phyloP scores from a whole-genome alignment of 2,888 invertebrate species.

The Clepsis dumicolana region DNA sequence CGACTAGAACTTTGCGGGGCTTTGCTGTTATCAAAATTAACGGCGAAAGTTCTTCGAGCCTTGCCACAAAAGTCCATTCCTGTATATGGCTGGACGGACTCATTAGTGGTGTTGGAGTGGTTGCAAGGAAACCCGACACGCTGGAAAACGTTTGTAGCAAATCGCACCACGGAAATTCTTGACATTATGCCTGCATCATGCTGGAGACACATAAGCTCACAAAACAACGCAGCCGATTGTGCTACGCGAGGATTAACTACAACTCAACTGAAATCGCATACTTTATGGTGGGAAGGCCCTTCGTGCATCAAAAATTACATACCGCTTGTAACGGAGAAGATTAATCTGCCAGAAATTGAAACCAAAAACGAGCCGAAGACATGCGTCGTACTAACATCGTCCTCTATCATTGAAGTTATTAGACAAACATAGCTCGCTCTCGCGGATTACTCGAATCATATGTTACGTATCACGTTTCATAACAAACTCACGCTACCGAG shows the following conservation, averaged over 20 bases:
- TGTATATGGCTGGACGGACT: conserved; percentile 46
- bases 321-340: too few relatives aligned
- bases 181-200: conserved; percentile 26
- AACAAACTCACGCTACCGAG: too few relatives aligned
- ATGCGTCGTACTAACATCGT: too few relatives aligned
- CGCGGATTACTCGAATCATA: too few relatives aligned
- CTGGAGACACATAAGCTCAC: not conserved
- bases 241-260: not conserved
- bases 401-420: too few relatives aligned
- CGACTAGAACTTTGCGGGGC: not conserved
- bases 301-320: too few relatives aligned
- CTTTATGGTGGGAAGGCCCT: not conserved
- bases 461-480: too few relatives aligned
- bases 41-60: not conserved
- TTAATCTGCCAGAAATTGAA: too few relatives aligned
- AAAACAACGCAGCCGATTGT: conserved; percentile 7
- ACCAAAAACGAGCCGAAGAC: too few relatives aligned
- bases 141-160: conserved; percentile 49
- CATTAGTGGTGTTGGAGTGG: conserved; percentile 46
- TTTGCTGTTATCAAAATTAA: not conserved
- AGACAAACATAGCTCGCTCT: too few relatives aligned
- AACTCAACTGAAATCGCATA: not conserved
- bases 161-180: conserved; percentile 41
- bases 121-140: conserved; percentile 42
- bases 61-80: not conserved